Evolutionary conservation across 2,113 vertebrate genomes (phyloP), one percentile per base, ranked within the genome.

Genomic region (Accipiter cooperii): DNA sequence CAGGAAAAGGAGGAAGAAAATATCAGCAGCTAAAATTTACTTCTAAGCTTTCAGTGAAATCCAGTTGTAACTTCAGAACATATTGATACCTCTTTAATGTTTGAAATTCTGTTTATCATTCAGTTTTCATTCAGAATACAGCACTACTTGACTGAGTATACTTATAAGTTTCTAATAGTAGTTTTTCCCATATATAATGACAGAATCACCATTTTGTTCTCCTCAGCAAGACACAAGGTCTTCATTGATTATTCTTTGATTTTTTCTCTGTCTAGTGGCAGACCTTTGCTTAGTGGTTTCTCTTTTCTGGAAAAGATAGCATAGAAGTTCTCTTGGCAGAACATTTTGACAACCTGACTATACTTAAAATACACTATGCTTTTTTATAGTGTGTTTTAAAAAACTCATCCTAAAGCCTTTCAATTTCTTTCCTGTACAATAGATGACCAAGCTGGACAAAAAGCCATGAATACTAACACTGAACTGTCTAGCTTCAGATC

Each of bases 401-500:
- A 80, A 54, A 4, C 2, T 57, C 24, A 44, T 47, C 36, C 40
- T 91, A 69, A 95, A 74, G 12, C 17, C 10, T 89, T 65, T 52
- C 14, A 1, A 4, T 64, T 73, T 81, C 55, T 89, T 83, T 95
- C 49, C 68, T 36, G 38, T 90, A 74, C 96, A 96, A 80, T 93
- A 99, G 99, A 99, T 97, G 98, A 99, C 95, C 98, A 99, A 96
- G 97, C 99, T 28, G 99, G 99, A 68, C 97, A 99, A 96, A 99
- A 99, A 97, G 98, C 98, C 9, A 96, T 99, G 82, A 99, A 98
- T 94, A 99, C 99, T 95, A 99, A 98, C 96, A 98, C 98, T 81
- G 99, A 99, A 93, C 98, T 99, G 90, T 99, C 99, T 94, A 98
- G 98, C 93, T 99, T 99, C 97, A 98, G 99, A 97, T 98, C 98